Evolutionary conservation across 2,113 vertebrate genomes (phyloP).

Genomic region (Sitta europaea): DNA sequence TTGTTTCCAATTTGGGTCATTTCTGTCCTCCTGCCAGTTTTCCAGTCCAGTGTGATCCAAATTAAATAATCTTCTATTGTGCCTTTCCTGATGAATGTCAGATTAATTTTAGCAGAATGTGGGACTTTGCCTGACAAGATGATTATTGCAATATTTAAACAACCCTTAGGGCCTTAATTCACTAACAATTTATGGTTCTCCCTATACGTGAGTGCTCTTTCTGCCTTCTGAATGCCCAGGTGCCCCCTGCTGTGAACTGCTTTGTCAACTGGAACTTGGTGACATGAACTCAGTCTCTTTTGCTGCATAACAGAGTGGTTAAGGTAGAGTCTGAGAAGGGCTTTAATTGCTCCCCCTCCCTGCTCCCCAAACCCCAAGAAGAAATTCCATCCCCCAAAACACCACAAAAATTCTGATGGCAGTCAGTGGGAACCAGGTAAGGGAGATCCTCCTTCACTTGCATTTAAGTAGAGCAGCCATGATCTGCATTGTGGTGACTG

Average conservation of each 20-base stretch:
- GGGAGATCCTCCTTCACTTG: neutral
- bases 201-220: neutral
- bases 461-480: neutral
- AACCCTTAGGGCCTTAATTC: conserved; percentile 53
- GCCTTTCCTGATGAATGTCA: conserved; percentile 58
- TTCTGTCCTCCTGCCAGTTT: conserved; percentile 65
- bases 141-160: conserved; percentile 69
- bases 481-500: neutral
- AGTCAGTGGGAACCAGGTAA: neutral
- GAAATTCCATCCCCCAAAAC: neutral
- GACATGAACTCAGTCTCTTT: neutral
- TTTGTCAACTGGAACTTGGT: neutral
- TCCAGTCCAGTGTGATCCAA: conserved; percentile 62
- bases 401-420: neutral
- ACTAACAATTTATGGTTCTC: conserved; percentile 23
- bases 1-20: conserved; percentile 61
- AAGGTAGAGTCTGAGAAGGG: neutral
- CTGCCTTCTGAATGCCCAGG: neutral
- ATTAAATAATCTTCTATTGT: conserved; percentile 71
- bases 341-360: neutral
- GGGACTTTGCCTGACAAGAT: conserved; percentile 58
- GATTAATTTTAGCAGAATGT: conserved; percentile 62
- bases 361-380: neutral
- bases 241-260: neutral
- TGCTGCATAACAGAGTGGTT: neutral